These are phyloP conservation scores for Gortyna flavago DNA, from an alignment of 2,888 invertebrate species.

Conservation along the genomic window DNA sequence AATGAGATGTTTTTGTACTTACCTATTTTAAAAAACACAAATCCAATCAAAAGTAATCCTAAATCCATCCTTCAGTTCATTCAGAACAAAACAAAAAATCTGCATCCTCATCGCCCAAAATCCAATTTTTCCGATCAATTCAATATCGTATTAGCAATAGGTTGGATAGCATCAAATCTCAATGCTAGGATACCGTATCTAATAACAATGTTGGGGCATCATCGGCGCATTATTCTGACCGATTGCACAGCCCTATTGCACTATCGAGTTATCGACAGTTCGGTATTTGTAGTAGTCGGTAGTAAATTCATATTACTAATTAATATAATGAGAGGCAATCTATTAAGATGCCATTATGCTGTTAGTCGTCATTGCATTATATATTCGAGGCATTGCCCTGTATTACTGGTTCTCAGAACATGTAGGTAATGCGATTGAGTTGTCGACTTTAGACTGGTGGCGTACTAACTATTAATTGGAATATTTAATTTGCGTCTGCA, in stretches of 20 bases:
- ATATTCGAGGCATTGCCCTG: conserved; percentile 30
- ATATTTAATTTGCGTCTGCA: background rate
- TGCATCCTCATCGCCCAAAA: conserved; percentile 34
- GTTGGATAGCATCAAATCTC: conserved; percentile 68
- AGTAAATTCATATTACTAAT: conserved; percentile 62
- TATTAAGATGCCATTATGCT: conserved; percentile 64
- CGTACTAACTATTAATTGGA: background rate
- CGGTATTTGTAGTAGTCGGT: conserved; percentile 38
- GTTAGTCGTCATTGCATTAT: conserved; percentile 49
- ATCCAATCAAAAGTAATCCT: conserved; percentile 22
- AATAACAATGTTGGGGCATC: conserved; percentile 76
- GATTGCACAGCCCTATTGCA: conserved; percentile 81
- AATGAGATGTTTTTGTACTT: background rate
- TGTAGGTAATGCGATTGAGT: conserved; percentile 11
- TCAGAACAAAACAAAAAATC: conserved; percentile 28
- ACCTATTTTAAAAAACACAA: background rate
- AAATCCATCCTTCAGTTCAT: conserved; percentile 1
- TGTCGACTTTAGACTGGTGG: conserved; percentile 8
- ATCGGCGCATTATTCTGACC: conserved; percentile 82
- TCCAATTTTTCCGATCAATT: conserved; percentile 50
- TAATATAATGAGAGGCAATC: conserved; percentile 65
- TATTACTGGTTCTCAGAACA: conserved; percentile 22
- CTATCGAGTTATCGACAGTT: conserved; percentile 66
- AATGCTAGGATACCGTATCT: conserved; percentile 68
- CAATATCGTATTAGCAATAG: conserved; percentile 49